Conservation (phyloP, 2,888 invertebrate species). For the Volucella zonaria region DNA sequence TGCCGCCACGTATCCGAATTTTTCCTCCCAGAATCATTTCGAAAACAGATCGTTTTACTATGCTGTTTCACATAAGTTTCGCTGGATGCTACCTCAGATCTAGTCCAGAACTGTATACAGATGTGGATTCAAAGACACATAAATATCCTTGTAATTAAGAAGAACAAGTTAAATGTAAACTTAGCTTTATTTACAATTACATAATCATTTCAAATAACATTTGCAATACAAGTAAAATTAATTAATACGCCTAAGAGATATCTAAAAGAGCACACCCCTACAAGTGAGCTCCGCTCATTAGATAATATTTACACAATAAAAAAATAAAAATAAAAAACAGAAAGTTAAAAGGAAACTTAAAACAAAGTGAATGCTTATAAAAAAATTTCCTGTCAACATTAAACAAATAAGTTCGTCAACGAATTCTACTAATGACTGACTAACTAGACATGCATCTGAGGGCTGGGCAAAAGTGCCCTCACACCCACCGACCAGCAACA, state of each 20-base stretch:
- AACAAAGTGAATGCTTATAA: slow-evolving; percentile 44
- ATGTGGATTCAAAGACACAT: too few species aligned
- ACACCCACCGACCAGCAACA: slow-evolving; percentile 27
- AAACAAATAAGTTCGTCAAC: too few species aligned
- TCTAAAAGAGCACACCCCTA: background rate
- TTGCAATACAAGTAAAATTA: slow-evolving; percentile 5
- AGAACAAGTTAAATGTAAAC: background rate
- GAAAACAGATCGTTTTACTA: too few species aligned
- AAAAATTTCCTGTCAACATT: slow-evolving; percentile 27
- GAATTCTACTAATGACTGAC: too few species aligned
- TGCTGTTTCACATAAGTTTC: too few species aligned
- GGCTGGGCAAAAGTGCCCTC: background rate
- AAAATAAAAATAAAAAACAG: background rate
- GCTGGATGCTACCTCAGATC: too few species aligned
- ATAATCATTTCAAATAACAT: slow-evolving; percentile 30
- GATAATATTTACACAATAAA: slow-evolving; percentile 56
- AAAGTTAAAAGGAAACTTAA: slow-evolving; percentile 6
- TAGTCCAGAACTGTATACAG: too few species aligned
- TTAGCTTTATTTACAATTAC: slow-evolving; percentile 44
- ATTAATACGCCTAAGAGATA: background rate
- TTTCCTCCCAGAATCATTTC: too few species aligned
- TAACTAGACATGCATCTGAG: background rate
- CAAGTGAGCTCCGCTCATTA: background rate
- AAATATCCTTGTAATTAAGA: too few species aligned
- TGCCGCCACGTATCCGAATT: too few species aligned